Base-by-base conservation (phyloP, 2,797 vertebrate species). In the Clarias laeviceps region DNA sequence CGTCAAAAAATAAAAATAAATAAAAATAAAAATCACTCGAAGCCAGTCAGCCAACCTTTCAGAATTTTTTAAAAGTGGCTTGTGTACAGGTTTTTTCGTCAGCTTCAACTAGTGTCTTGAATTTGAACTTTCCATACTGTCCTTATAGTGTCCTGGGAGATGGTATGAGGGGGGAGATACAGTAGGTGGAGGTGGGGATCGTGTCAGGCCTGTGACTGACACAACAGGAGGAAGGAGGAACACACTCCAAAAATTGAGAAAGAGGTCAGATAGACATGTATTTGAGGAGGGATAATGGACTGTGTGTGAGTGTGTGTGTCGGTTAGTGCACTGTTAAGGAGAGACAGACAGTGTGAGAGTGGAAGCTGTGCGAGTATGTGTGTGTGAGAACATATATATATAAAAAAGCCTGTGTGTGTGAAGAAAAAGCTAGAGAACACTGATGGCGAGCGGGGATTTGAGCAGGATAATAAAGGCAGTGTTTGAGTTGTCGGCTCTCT, bases 391-490 rank as follows among this genome's bases (percentile, higher is more conserved):
- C 40, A n/a, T 79, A 40, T 45, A 45, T 1, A 45, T 7, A n/a
- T 6, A 45, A 1, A 45, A 45, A 45, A 88, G 64, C 74, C 80
- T 59, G 5, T 32, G 18, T 22, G 54, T 77, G 54, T 73, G 61
- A 65, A 82, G 80, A 77, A 34, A 87, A 82, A 65, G 82, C 54
- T 45, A 22, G 32, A 74, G 70, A 64, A 54, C n/a, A 12, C 34
- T 22, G n/a, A 87, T 80, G 34, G 68, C 4, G 40, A 74, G 77
- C 80, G 82, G 80, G 87, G 77, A 84, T 87, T 85, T 80, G 89
- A 84, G 84, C 79, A 78, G 78, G 69, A 88, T 90, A 88, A 86
- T 89, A 88, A 87, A 88, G 80, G 87, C 87, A 81, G 90, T 90
- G 88, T 89, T 24, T 74, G 77, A 86, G 83, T 84, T 76, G 70